Base-by-base conservation (phyloP, 2,113 vertebrate species). In the Periophthalmodon schlosseri region DNA sequence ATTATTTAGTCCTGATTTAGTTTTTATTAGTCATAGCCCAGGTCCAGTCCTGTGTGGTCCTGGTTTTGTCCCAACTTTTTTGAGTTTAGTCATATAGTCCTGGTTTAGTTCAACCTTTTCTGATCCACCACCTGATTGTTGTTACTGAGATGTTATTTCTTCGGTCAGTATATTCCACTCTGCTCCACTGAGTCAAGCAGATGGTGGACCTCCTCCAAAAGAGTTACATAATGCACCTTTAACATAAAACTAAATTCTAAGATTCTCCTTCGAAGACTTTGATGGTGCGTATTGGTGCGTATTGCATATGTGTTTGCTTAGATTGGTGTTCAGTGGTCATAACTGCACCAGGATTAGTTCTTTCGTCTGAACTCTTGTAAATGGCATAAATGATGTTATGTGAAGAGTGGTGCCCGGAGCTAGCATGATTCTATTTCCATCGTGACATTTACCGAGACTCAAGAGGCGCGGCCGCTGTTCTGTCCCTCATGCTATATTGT, bases 401-500 rank as follows among this genome's bases (percentile, higher is more conserved):
- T 49, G 52, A 15, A 9, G 60, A 76, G 70, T 39, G 28, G 23
- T 33, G 54, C 66, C 69, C n/a, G 28, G 8, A 68, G 76, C 69
- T 33, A 68, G 21, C n/a, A n/a, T 75, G 14, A 50, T 78, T 73
- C 69, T 80, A 39, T 75, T 80, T 80, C 49, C 23, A 70, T 24
- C 61, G 16, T 83, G 77, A 83, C 61, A 77, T 85, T 82, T 85
- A 74, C 44, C 12, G 24, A 23, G 47, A n/a, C 13, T 68, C 23
- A 60, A 1, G 5, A 46, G 64, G 63, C 36, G 47, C 49, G 13
- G 20, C 1, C 36, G 33, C 24, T 61, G 14, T 28, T 28, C 57
- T 60, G 57, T 28, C 23, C 21, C 10, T 63, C 60, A 18, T 15
- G 18, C 60, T 34, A 16, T 28, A 14, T 12, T 7, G 23, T 28